phyloP scores from a whole-genome alignment of 2,797 vertebrate genomes.

The Anomalospiza imberbis region DNA sequence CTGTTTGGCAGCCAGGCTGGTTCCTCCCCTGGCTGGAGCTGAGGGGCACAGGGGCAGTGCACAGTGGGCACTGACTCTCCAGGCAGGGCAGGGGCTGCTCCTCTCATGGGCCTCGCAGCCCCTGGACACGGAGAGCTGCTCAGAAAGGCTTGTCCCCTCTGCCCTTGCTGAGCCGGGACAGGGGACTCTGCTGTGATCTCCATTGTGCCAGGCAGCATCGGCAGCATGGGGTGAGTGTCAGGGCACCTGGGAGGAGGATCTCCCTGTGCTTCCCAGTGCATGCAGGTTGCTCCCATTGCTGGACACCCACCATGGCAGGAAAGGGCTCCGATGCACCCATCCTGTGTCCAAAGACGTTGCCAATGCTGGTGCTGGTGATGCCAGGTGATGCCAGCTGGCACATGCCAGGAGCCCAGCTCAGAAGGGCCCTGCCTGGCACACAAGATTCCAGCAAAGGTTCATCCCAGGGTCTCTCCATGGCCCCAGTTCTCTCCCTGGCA shows the following conservation, averaged over 20 bases:
- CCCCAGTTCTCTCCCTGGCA: not conserved
- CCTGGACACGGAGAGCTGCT: not conserved
- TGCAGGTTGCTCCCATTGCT: not conserved
- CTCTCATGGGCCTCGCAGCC: rapidly evolving
- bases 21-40: not conserved
- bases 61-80: not conserved
- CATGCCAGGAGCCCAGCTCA: not conserved
- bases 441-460: not conserved
- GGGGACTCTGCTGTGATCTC: not conserved
- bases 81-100: not conserved
- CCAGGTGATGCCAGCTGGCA: not conserved
- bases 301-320: not conserved
- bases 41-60: not conserved
- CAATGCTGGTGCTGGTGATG: not conserved
- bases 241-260: not conserved
- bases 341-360: rapidly evolving
- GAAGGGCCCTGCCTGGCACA: not conserved
- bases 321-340: not conserved
- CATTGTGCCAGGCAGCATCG: rapidly evolving
- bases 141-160: not conserved
- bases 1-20: not conserved
- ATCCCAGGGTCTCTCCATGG: not conserved
- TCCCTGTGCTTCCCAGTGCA: not conserved
- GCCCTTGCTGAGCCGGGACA: not conserved
- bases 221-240: rapidly evolving